Evolutionary conservation across 2,888 invertebrate species (phyloP), one percentile per base, ranked within the genome.

Genomic region (Sialis lutaria): DNA sequence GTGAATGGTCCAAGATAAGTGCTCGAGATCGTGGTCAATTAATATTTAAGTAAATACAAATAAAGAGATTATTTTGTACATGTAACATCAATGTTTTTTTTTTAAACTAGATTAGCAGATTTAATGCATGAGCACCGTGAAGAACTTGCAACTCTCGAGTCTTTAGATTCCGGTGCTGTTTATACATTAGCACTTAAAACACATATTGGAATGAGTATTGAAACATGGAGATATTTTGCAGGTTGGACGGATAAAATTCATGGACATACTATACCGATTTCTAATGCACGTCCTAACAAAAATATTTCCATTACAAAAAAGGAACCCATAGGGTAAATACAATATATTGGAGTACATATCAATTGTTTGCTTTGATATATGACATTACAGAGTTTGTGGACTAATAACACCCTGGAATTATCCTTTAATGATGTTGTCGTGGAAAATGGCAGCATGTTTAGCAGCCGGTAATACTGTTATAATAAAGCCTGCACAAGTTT

Each of bases 361-460:
- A 35, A 35, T 35, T 9, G 9, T 35, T 35, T 35, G 4, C 9
- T 35, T 35, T 35, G 8, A 10, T 10, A 45, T 22, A 43, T 42
- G 46, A 22, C 42, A 50, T 52, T 64, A 46, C 56, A 79, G 91
- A 0, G 95, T 96, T 4, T 91, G 90, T 57, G 95, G 84, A 0
- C 68, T 96, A 10, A 79, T 96, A 10, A 93, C 93, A 0, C 95
- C 96, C 0, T 97, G 96, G 96, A 96, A 96, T 64, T 97, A 96
- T 63, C 96, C 96, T 0, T 68, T 97, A 7, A 96, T 97, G 96
- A 97, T 96, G 96, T 67, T 96, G 8, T 89, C 92, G 0, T 96
- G 95, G 95, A 96, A 96, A 65, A 92, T 95, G 91, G 93, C 95
- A 0, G 91, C 96, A 4, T 96, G 95, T 59, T 70, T 96, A 42